Evolutionary conservation across 2,888 invertebrate genomes (phyloP).

Genomic region (Morpho achilles): DNA sequence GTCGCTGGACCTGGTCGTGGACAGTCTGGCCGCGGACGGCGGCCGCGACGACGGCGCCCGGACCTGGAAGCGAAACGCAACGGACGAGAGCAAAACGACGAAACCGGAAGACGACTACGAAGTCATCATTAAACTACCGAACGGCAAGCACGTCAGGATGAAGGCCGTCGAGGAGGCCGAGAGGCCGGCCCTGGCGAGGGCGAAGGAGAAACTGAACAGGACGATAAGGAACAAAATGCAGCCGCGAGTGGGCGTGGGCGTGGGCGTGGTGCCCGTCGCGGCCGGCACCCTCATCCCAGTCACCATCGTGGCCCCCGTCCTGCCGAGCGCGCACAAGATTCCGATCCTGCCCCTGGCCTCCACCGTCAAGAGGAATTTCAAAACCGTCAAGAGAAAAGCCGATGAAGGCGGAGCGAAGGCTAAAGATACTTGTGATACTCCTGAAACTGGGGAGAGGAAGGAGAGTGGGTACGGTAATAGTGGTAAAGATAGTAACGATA

Average conservation of each 20-base stretch:
- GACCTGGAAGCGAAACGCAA: too few relatives aligned
- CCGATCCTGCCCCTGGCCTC: slow-evolving; percentile 45
- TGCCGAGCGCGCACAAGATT: slow-evolving; percentile 34
- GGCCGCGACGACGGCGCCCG: slow-evolving; percentile 19
- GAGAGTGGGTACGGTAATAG: slow-evolving; percentile 16
- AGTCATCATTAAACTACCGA: slow-evolving; percentile 62
- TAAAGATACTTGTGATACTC: slow-evolving; percentile 15
- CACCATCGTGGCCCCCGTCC: slow-evolving; percentile 18
- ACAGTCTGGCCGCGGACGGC: slow-evolving; percentile 54
- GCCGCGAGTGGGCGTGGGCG: slow-evolving; percentile 30
- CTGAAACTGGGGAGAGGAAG: slow-evolving; percentile 8
- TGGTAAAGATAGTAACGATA: slow-evolving; percentile 12
- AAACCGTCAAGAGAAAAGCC: slow-evolving; percentile 24
- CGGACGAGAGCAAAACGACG: neutral
- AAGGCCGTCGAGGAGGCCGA: slow-evolving; percentile 48
- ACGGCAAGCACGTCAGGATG: slow-evolving; percentile 58
- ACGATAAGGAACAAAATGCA: slow-evolving; percentile 47
- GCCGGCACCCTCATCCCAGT: slow-evolving; percentile 40
- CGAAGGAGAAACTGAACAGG: slow-evolving; percentile 53
- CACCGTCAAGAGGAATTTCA: slow-evolving; percentile 23
- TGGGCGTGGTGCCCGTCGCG: slow-evolving; percentile 38
- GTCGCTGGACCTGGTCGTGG: slow-evolving; percentile 66
- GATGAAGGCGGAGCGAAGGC: slow-evolving; percentile 12
- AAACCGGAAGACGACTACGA: slow-evolving; percentile 51
- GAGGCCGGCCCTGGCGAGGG: slow-evolving; percentile 34